Base-by-base conservation (phyloP, 2,888 invertebrate genomes). In the Cheiracanthium punctorium region DNA sequence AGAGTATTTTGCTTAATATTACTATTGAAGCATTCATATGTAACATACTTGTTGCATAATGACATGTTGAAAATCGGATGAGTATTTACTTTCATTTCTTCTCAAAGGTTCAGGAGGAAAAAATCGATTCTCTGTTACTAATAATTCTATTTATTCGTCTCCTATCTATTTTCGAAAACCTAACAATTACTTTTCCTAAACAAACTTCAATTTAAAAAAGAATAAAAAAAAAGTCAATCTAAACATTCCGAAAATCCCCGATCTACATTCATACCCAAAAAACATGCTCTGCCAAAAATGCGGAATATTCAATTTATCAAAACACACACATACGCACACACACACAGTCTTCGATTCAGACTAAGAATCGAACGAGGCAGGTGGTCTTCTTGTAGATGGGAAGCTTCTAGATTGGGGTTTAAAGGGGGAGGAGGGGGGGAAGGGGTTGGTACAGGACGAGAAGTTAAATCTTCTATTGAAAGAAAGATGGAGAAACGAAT, bases 401-500 rank as follows among this genome's bases (percentile, higher is more conserved):
- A 32, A 69, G 69, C n/a, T 24, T 20, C 29, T 14, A 24, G 58
- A 58, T n/a, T 2, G 58, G 58, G 4, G 8, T 58, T 24, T 17
- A n/a, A 58, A 12, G 32, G 30, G 48, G 64, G 37, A 37, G 82
- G 52, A 52, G 52, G n/a, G n/a, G n/a, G n/a, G n/a, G n/a, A n/a
- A n/a, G n/a, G n/a, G n/a, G n/a, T n/a, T n/a, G n/a, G 72, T n/a
- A 30, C n/a, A n/a, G 43, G 52, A 48, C 43, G 17, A 72, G 41
- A 58, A 48, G 72, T 76, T 77, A 82, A 82, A 77, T 65, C 82
- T 82, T 24, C 76, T 48, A 74, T 74, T 74, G 79, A 84, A 84
- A 79, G 29, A 79, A 58, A 79, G 84, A 79, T 74, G 79, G 84
- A 74, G 79, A 79, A 73, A 67, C 30, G 82, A 76, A 82, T 82